Conservation (phyloP, 2,113 vertebrate genomes). For the Ophthalmolycus amberensis region DNA sequence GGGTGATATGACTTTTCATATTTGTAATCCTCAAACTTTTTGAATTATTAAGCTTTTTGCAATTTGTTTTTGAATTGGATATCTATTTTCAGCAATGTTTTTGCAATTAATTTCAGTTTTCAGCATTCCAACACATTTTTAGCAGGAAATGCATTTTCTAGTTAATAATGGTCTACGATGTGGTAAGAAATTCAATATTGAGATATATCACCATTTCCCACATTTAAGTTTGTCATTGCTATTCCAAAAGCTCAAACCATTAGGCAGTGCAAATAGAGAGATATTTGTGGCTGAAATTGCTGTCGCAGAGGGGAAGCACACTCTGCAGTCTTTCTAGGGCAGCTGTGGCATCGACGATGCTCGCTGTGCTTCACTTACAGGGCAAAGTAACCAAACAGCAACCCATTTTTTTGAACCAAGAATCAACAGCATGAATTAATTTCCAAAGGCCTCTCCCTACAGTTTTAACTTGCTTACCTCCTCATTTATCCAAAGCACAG, state of each 20-base stretch:
- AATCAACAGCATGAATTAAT: constrained; percentile 46
- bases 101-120: no score
- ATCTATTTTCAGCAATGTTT: no score
- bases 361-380: constrained; percentile 36
- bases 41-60: no score
- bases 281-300: constrained; percentile 9
- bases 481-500: constrained; percentile 19
- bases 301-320: constrained; percentile 24
- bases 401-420: constrained; percentile 23
- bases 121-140: no score
- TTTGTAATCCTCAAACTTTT: no score
- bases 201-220: background rate
- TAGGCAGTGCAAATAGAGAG: background rate
- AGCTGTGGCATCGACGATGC: constrained; percentile 20
- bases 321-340: constrained; percentile 56
- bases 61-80: no score
- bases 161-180: background rate
- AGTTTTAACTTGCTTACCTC: constrained; percentile 6
- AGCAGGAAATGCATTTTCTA: no score
- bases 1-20: no score
- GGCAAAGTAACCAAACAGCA: constrained; percentile 32
- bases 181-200: background rate
- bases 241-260: constrained; percentile 5
- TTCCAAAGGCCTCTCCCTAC: background rate
- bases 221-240: constrained; percentile 8